A percentile compares a stretch with the other conserved stretches of the same genome.
Conservation (phyloP, 2,888 invertebrate genomes). For the Zaprionus obscuricornis region DNA sequence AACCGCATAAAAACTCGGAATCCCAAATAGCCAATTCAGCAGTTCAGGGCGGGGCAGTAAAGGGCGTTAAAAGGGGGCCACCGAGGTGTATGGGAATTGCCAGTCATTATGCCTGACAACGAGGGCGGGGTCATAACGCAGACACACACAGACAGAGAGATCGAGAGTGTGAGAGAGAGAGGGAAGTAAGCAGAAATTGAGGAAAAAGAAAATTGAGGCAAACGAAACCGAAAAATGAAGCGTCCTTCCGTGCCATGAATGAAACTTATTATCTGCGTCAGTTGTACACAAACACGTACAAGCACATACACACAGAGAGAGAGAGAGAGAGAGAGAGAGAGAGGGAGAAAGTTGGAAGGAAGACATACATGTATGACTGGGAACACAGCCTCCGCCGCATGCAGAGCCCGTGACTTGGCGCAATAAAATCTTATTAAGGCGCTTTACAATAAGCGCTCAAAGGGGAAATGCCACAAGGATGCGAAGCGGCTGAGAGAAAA, state of each 20-base stretch:
- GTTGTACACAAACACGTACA: constrained; percentile 71
- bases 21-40: constrained; percentile 41
- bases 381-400: constrained; percentile 15
- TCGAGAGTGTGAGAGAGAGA: constrained; percentile 6
- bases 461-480: constrained; percentile 36
- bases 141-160: no score
- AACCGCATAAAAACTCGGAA: constrained; percentile 32
- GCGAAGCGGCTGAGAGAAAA: not conserved
- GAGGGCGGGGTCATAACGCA: constrained; percentile 15
- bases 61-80: no score
- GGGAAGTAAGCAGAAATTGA: constrained; percentile 24
- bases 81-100: constrained; percentile 36
- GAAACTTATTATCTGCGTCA: constrained; percentile 74
- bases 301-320: no score
- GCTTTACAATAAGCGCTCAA: constrained; percentile 62
- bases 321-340: no score
- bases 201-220: constrained; percentile 5
- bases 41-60: not conserved
- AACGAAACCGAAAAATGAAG: constrained; percentile 1
- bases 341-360: no score
- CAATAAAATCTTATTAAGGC: constrained; percentile 80
- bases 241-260: constrained; percentile 21
- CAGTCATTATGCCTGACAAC: constrained; percentile 41
- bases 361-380: constrained; percentile 1
- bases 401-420: constrained; percentile 71